A percentile compares a stretch with the other conserved stretches of the same genome.
These are phyloP conservation scores for Drosophila percnosoma DNA, from an alignment of 2,888 invertebrate genomes.

Conservation along the genomic window DNA sequence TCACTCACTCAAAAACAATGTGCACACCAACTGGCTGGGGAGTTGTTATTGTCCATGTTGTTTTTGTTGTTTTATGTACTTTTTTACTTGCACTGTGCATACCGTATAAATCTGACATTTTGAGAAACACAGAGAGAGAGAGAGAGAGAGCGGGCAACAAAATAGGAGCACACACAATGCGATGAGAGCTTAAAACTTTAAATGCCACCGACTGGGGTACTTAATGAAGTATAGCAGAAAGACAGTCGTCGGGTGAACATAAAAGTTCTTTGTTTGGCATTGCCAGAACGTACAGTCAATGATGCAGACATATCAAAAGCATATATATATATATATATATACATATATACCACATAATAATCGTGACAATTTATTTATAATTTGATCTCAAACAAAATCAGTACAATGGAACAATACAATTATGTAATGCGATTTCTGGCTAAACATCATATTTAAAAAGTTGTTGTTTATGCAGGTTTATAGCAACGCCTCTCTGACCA, in stretches of 20 bases:
- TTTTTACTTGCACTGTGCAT: constrained; percentile 44
- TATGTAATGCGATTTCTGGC: not conserved
- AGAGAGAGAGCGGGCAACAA: not conserved
- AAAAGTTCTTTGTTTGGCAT: constrained; percentile 14
- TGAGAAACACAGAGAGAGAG: constrained; percentile 6
- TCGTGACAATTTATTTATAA: not conserved
- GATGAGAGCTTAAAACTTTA: constrained; percentile 47
- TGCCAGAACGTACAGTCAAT: not conserved
- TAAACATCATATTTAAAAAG: not conserved
- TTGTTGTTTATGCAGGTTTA: not conserved
- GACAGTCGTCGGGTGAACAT: constrained; percentile 7
- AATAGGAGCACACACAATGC: constrained; percentile 17
- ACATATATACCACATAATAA: not conserved
- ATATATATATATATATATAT: not conserved
- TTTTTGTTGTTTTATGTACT: constrained; percentile 34
- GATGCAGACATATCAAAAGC: not conserved
- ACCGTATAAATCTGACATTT: constrained; percentile 71
- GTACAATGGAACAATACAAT: not conserved
- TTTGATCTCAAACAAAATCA: not conserved
- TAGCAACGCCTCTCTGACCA: not conserved
- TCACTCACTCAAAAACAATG: constrained; percentile 41
- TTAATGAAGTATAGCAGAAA: constrained; percentile 31
- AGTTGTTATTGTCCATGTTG: constrained; percentile 38
- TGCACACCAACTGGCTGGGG: constrained; percentile 28
- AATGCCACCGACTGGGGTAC: constrained; percentile 37